Percentiles rank a stretch among this genome's conserved stretches.
Evolutionary conservation across 2,113 vertebrate species (phyloP).

Genomic region (Hydrochoerus hydrochaeris): DNA sequence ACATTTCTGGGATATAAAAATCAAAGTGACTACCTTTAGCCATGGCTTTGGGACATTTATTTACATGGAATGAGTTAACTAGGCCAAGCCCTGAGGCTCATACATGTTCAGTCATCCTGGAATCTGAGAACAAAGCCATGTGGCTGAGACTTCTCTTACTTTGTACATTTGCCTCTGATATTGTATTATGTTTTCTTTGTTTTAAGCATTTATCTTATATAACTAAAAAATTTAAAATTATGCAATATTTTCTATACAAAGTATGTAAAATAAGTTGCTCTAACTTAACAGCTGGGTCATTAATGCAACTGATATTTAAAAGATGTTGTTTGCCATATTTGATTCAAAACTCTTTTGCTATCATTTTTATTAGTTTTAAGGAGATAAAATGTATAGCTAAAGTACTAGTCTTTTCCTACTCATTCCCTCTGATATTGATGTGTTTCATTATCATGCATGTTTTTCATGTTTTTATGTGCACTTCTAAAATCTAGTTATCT

Average conservation of each 20-base stretch:
- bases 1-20: conserved; percentile 63
- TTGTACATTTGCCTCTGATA: background rate
- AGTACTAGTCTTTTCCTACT: background rate
- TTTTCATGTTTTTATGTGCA: conserved; percentile 12
- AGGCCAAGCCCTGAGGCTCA: conserved; percentile 59
- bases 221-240: conserved; percentile 27
- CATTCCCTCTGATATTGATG: background rate
- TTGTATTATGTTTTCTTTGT: conserved; percentile 63
- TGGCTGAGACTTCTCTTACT: background rate
- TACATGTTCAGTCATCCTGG: conserved; percentile 55
- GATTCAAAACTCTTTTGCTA: conserved; percentile 45
- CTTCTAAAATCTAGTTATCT: background rate
- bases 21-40: conserved; percentile 66
- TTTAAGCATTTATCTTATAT: conserved; percentile 48
- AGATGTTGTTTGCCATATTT: conserved; percentile 47
- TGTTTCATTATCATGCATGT: background rate
- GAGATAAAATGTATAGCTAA: conserved; percentile 35
- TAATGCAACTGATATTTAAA: background rate
- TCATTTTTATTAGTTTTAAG: conserved; percentile 49
- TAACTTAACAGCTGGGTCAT: conserved; percentile 52
- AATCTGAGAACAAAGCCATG: conserved; percentile 62
- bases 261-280: conserved; percentile 47
- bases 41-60: conserved; percentile 70
- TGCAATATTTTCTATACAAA: conserved; percentile 46
- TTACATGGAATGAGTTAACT: conserved; percentile 67